Evolutionary conservation across 1,140 invertebrate species (phyloP).

Genomic region (Brachionus paranguensis): DNA sequence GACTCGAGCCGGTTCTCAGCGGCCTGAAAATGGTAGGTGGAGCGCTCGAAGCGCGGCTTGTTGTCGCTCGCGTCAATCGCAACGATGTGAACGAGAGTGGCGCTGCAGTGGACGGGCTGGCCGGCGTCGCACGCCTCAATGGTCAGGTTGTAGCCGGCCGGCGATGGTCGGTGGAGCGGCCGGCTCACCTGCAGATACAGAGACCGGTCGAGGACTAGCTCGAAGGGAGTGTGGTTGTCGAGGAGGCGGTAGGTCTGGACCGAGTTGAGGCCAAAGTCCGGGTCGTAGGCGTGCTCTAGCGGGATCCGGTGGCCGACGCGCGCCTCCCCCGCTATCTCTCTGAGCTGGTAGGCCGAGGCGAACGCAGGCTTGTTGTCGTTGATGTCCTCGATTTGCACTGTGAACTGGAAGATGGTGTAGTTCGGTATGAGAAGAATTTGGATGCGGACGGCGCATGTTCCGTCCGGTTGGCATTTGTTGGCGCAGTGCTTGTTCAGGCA

Average conservation of each 20-base stretch:
- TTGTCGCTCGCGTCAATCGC: slow-evolving; percentile 18
- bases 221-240: background rate
- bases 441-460: background rate
- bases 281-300: background rate
- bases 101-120: background rate
- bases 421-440: background rate
- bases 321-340: background rate
- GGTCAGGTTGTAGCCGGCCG: background rate
- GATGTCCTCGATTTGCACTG: slow-evolving; percentile 15
- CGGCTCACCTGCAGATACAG: background rate
- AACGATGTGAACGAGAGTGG: background rate
- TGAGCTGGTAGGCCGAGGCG: background rate
- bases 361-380: slow-evolving; percentile 8
- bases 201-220: background rate
- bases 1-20: background rate
- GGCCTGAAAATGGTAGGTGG: background rate
- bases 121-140: slow-evolving; percentile 17
- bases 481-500: slow-evolving; percentile 23
- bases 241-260: background rate
- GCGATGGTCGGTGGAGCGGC: background rate
- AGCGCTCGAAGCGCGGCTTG: background rate
- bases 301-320: background rate
- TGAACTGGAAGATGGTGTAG: slow-evolving; percentile 7
- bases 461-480: background rate
- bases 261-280: background rate